Base-by-base conservation (phyloP, 2,797 vertebrate genomes). In the Philypnodon macrostomus region DNA sequence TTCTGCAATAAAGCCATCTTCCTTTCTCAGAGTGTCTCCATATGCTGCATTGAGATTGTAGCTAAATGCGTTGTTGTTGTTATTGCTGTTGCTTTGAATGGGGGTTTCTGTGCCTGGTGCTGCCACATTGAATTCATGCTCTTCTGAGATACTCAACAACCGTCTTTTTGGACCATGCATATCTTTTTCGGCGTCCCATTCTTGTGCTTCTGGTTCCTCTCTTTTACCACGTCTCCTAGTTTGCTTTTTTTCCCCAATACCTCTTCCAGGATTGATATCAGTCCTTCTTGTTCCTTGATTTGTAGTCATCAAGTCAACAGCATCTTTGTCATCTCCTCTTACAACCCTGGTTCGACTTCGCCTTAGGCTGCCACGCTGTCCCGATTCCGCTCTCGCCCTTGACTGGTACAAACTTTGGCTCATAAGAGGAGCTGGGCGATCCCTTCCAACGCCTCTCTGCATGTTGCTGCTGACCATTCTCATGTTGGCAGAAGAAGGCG, bases 381-480 rank as follows among this genome's bases (percentile, higher is more conserved):
- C 26, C 1, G 70, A 52, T 19, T 57, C 75, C 0, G 39, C 33
- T 58, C 64, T 78, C 0, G 55, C 36, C 59, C 44, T 72, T 29
- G 49, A 61, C 53, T 67, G 65, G 64, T 84, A 79, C 37, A 78
- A 39, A 38, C 59, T 73, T n/a, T 80, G 75, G 50, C 77, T 88
- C 76, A 85, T 85, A 27, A 90, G 72, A 0, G 87, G 82, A 32
- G 85, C 85, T 0, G 89, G 87, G 33, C 54, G 59, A 29, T 78
- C 71, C 16, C 65, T 65, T 10, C 58, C 70, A 0, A 42, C 4
- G 1, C 47, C 62, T 15, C 56, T 49, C 38, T 66, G 79, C 55
- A 73, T 31, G 40, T 75, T 73, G 1, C 68, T 55, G 1, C 24
- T 4, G 0, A 44, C 32, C 5, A 23, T 23, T 42, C 36, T 52